Evolutionary conservation across 2,113 vertebrate genomes (phyloP).

Genomic region (Oostethus manadensis): DNA sequence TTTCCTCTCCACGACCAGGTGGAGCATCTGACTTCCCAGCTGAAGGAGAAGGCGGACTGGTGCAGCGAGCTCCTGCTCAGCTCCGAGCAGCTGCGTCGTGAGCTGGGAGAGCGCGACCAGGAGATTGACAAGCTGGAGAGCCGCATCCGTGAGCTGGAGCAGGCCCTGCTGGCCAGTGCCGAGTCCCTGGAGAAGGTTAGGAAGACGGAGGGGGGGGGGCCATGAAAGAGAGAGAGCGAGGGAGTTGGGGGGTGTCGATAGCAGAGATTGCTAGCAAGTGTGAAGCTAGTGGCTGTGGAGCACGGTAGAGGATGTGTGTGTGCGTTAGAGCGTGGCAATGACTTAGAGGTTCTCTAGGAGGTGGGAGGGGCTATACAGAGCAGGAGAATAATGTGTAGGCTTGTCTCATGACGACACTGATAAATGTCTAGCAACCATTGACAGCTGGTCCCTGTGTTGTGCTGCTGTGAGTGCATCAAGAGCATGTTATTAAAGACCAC

Average conservation of each 20-base stretch:
- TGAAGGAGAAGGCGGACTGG: constrained; percentile 93
- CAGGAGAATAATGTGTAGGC: constrained; percentile 61
- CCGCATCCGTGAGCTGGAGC: constrained; percentile 86
- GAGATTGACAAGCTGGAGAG: constrained; percentile 91
- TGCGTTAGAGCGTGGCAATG: constrained; percentile 25
- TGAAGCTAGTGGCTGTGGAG: constrained; percentile 41
- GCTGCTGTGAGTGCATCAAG: constrained; percentile 14
- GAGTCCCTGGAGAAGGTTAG: constrained; percentile 82
- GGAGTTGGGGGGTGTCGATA: constrained; percentile 18
- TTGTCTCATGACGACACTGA: constrained; percentile 29
- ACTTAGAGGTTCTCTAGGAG: constrained; percentile 32
- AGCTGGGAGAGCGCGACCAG: constrained; percentile 84
- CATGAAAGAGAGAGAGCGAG: not conserved
- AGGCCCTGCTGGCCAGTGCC: constrained; percentile 81
- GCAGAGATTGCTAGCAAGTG: not conserved
- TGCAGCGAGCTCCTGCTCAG: constrained; percentile 91
- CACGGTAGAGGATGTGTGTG: constrained; percentile 16
- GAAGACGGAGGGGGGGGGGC: constrained; percentile 7
- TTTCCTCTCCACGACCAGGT: constrained; percentile 68
- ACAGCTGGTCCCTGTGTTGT: constrained; percentile 41
- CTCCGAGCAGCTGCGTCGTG: constrained; percentile 88
- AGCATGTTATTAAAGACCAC: constrained; percentile 2
- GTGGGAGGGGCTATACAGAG: constrained; percentile 20
- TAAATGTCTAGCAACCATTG: constrained; percentile 44
- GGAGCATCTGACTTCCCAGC: constrained; percentile 82